These are phyloP conservation scores for Tachysurus fulvidraco DNA, from an alignment of 2,113 vertebrate genomes.

Conservation along the genomic window DNA sequence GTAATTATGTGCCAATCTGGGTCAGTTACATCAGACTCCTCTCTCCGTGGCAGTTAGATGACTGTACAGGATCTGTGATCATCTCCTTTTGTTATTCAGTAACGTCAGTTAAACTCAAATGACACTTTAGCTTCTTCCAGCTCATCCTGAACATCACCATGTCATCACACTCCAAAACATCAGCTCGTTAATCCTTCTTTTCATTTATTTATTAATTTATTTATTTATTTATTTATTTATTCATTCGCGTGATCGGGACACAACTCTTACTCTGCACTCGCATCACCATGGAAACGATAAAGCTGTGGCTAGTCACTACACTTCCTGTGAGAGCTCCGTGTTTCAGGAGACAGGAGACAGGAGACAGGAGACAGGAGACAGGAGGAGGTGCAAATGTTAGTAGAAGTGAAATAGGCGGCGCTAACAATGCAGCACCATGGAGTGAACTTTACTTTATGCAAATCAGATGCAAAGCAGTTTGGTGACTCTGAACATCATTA, in stretches of 20 bases:
- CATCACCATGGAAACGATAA: background rate
- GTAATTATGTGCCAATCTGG: slow-evolving; percentile 11
- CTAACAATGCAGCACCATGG: background rate
- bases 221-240: background rate
- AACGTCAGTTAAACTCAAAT: background rate
- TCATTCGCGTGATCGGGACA: background rate
- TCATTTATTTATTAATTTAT: background rate
- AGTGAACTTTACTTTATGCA: background rate
- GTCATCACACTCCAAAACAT: background rate
- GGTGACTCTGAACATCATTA: background rate
- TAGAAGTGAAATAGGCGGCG: background rate
- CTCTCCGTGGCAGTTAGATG: background rate
- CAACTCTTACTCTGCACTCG: background rate
- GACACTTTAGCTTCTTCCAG: background rate
- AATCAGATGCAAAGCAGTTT: background rate
- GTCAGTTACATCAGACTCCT: background rate
- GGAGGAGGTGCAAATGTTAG: background rate
- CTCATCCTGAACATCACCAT: too few species aligned
- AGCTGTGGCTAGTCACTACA: too few species aligned
- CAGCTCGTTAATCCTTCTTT: background rate
- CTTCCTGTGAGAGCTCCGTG: background rate
- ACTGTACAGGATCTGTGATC: background rate
- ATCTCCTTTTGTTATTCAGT: background rate
- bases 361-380: background rate
- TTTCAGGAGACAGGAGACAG: background rate